Evolutionary conservation across 2,888 invertebrate species (phyloP).

Genomic region (Neocrepidodera transversa): DNA sequence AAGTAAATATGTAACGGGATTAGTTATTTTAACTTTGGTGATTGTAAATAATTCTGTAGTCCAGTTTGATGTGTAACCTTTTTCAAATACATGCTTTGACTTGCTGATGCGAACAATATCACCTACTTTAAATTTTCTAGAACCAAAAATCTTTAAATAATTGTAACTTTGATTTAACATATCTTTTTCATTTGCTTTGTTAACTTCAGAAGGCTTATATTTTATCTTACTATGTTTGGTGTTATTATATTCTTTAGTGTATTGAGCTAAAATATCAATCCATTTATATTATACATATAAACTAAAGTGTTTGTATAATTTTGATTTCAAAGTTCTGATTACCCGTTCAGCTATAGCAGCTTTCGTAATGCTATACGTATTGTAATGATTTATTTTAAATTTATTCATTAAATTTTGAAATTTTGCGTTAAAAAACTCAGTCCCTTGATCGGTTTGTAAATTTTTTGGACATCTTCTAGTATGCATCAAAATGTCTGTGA

Average conservation of each 20-base stretch:
- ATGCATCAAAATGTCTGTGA: constrained; percentile 1
- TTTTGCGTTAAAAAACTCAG: no score
- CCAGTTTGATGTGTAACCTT: constrained; percentile 48
- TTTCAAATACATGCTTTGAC: constrained; percentile 51
- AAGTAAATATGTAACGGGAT: constrained; percentile 49
- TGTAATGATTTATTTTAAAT: constrained; percentile 4
- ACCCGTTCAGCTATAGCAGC: constrained; percentile 45
- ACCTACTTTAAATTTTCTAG: constrained; percentile 44
- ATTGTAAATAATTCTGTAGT: no score
- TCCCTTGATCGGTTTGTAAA: no score
- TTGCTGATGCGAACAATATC: constrained; percentile 48
- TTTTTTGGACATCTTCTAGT: no score
- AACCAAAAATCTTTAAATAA: constrained; percentile 41
- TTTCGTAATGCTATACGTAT: constrained; percentile 38
- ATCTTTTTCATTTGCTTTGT: no score
- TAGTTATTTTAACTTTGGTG: constrained; percentile 45
- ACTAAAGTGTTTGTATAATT: constrained; percentile 44
- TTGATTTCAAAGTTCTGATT: constrained; percentile 43
- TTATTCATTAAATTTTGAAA: not conserved
- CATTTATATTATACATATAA: constrained; percentile 43
- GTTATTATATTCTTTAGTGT: no score
- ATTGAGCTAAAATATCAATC: constrained; percentile 8
- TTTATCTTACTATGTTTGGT: no score
- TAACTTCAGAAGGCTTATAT: no score
- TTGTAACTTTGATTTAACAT: constrained; percentile 41